A percentile compares a stretch with the other conserved stretches of the same genome.
Evolutionary conservation across 2,113 vertebrate species (phyloP).

Genomic region (Cynopterus brachyotis): DNA sequence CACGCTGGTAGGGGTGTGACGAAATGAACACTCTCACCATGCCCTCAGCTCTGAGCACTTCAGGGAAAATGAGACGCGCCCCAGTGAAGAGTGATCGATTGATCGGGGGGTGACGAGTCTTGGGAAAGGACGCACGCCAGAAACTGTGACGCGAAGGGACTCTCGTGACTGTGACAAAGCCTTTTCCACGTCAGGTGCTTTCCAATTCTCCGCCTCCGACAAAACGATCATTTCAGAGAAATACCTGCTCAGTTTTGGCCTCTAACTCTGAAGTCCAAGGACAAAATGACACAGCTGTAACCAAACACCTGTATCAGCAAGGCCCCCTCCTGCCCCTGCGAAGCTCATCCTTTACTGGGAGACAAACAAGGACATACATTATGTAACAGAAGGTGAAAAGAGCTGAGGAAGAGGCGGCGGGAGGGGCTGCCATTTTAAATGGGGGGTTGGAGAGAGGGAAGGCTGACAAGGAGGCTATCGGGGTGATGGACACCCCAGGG

Average conservation of each 20-base stretch:
- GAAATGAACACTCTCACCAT: not conserved
- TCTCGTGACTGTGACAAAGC: fast-evolving
- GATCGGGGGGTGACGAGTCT: not conserved
- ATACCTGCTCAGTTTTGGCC: not conserved
- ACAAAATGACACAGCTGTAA: not conserved
- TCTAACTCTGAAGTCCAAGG: not conserved
- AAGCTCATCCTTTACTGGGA: not conserved
- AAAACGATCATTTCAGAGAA: not conserved
- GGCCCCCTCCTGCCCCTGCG: not conserved
- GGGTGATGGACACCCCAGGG: not conserved
- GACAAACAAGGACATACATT: not conserved
- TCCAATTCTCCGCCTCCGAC: not conserved
- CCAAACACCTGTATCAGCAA: not conserved
- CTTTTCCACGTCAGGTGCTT: not conserved
- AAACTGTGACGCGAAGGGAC: not conserved
- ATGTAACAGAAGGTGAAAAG: not conserved
- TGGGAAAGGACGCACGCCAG: not conserved
- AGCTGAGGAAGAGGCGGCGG: not conserved
- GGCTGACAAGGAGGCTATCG: no score
- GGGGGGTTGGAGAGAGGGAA: not conserved
- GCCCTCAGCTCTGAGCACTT: not conserved
- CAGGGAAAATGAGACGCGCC: not conserved
- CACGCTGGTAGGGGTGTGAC: no score
- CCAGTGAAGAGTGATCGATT: not conserved
- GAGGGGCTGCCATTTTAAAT: no score